Evolutionary conservation across 2,797 vertebrate species (phyloP).

Genomic region (Danio kyathit): DNA sequence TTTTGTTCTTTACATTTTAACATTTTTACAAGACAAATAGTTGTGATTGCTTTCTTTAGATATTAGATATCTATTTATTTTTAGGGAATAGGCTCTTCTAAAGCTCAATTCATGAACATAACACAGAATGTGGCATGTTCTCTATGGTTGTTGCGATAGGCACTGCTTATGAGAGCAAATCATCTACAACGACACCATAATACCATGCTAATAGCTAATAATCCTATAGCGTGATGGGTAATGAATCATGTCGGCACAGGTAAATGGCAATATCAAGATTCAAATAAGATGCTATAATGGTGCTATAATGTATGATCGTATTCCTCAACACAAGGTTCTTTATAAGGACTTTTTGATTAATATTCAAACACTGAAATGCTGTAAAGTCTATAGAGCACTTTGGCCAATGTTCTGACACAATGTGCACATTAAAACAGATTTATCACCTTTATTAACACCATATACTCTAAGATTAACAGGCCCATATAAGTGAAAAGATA

Average conservation of each 20-base stretch:
- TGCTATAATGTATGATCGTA: conserved; percentile 5
- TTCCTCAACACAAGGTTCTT: conserved; percentile 2
- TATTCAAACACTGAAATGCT: neutral
- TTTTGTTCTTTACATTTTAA: conserved; percentile 51
- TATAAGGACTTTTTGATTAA: neutral
- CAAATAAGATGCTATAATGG: neutral
- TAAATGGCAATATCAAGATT: conserved; percentile 8
- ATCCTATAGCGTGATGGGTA: conserved; percentile 13
- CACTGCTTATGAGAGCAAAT: conserved; percentile 13
- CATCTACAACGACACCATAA: neutral
- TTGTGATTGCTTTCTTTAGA: conserved; percentile 59
- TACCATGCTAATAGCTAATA: neutral
- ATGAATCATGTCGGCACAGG: conserved; percentile 18
- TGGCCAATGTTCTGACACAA: neutral
- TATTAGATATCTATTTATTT: conserved; percentile 55
- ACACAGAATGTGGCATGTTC: neutral
- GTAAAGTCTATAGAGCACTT: conserved; percentile 7
- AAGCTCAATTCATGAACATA: conserved; percentile 23
- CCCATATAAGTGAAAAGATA: neutral
- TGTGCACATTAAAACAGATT: neutral
- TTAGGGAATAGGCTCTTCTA: conserved; percentile 39
- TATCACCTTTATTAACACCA: neutral
- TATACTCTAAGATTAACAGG: neutral
- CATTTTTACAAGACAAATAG: conserved; percentile 41
- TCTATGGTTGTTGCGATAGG: conserved; percentile 2